phyloP scores from a whole-genome alignment of 2,113 vertebrate genomes.

The Phalacrocorax aristotelis region DNA sequence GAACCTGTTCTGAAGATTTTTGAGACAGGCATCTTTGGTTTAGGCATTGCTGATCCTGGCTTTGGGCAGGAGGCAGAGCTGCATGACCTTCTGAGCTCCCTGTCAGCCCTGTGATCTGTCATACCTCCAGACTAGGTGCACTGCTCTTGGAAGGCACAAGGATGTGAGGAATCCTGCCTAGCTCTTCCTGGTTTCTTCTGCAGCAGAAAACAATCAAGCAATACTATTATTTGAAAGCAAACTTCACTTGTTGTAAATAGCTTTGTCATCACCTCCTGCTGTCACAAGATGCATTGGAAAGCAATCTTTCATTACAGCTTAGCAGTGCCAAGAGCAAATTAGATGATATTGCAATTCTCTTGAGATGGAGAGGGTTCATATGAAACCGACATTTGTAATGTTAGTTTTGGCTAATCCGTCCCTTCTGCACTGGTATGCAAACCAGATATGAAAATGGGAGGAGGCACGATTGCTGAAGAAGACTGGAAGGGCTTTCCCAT shows the following conservation, averaged over 20 bases:
- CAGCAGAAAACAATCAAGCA: not conserved
- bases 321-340: not conserved
- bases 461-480: not conserved
- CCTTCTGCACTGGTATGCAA: not conserved
- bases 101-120: not conserved
- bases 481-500: not conserved
- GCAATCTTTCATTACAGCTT: not conserved
- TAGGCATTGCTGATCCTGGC: not conserved
- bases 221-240: not conserved
- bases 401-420: not conserved
- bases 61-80: not conserved
- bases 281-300: not conserved
- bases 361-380: not conserved
- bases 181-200: not conserved
- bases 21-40: not conserved
- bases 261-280: not conserved
- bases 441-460: not conserved
- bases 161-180: not conserved
- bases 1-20: not conserved
- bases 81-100: not conserved
- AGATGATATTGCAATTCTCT: not conserved
- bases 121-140: not conserved
- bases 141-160: not conserved
- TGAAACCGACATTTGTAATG: not conserved
- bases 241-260: not conserved